These are phyloP conservation scores for Mythimna loreyi DNA, from an alignment of 2,888 invertebrate genomes.

Conservation along the genomic window DNA sequence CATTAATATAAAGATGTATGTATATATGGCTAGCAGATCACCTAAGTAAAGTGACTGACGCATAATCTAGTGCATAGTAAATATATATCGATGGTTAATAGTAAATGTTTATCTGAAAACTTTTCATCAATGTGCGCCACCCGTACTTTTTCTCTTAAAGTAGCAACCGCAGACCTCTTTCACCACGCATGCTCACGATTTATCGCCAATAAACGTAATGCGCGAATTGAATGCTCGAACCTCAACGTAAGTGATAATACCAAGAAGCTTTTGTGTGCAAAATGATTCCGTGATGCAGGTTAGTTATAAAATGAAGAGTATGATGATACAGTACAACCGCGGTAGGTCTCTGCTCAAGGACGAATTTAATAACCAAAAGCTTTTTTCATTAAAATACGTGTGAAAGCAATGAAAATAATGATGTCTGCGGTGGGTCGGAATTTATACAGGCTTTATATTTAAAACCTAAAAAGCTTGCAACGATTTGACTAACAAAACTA, in stretches of 20 bases:
- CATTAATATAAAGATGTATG: too few relatives aligned
- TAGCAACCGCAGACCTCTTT: slow-evolving; percentile 54
- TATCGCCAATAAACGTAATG: slow-evolving; percentile 55
- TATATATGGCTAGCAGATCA: too few relatives aligned
- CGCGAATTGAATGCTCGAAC: slow-evolving; percentile 30
- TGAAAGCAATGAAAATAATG: slow-evolving; percentile 39
- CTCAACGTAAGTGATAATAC: slow-evolving; percentile 49
- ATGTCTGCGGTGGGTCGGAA: slow-evolving; percentile 38
- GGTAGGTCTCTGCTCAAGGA: slow-evolving; percentile 48
- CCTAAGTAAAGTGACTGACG: too few relatives aligned
- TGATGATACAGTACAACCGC: slow-evolving; percentile 32
- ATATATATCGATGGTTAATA: too few relatives aligned
- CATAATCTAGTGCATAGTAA: too few relatives aligned
- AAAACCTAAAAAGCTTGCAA: slow-evolving; percentile 38
- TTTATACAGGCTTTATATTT: slow-evolving; percentile 33
- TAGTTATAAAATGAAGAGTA: slow-evolving; percentile 47
- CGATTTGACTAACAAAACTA: slow-evolving; percentile 23
- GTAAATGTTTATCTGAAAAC: neutral
- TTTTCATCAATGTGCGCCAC: slow-evolving; percentile 16
- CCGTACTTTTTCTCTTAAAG: slow-evolving; percentile 35
- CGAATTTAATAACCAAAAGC: slow-evolving; percentile 50
- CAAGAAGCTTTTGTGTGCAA: slow-evolving; percentile 48
- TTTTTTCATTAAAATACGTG: slow-evolving; percentile 41
- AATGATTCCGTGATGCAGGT: slow-evolving; percentile 37
- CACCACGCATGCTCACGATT: slow-evolving; percentile 43